Evolutionary conservation across 2,888 invertebrate genomes (phyloP), one percentile per base, ranked within the genome.

Genomic region (Tuberolachnus salignus): DNA sequence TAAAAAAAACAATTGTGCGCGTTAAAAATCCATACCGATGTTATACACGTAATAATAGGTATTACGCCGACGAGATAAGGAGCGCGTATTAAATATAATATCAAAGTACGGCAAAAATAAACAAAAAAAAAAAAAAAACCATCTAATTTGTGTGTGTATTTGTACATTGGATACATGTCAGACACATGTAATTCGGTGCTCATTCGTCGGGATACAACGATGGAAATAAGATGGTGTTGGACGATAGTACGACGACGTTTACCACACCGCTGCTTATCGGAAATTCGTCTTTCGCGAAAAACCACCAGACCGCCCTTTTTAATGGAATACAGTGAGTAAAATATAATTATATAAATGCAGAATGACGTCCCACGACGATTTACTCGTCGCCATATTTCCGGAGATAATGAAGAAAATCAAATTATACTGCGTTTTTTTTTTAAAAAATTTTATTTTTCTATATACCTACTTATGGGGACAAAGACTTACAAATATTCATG

Each of bases 51-150:
- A 34, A n/a, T 14, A 19, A 49, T n/a, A 23, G 34, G 3, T 34
- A 44, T 42, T 42, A n/a, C 23, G 46, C 42, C 4, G 1, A 23
- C 13, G 44, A 42, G 73, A 74, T 74, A 74, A 74, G 23, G 3
- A 4, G 9, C 46, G 14, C 19, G 14, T 66, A 16, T 16, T n/a
- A 23, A 21, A 34, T 0, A 34, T 8, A 4, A 51, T 72, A 64
- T 23, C 63, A 73, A 73, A 73, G 42, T 53, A 74, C 63, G 63
- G n/a, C 53, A 74, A 74, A 73, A 74, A 13, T 10, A 42, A 46
- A 51, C 11, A 16, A 57, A 61, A n/a, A n/a, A n/a, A n/a, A n/a
- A n/a, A n/a, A n/a, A 53, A 34, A 34, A 34, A 3, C 6, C n/a
- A 55, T 71, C 8, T 21, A 0, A 59, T 49, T 13, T n/a, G 49